Percentiles rank a stretch among this genome's conserved stretches.
These are phyloP conservation scores for Valencia hispanica DNA, from an alignment of 2,797 vertebrate genomes.

Conservation along the genomic window DNA sequence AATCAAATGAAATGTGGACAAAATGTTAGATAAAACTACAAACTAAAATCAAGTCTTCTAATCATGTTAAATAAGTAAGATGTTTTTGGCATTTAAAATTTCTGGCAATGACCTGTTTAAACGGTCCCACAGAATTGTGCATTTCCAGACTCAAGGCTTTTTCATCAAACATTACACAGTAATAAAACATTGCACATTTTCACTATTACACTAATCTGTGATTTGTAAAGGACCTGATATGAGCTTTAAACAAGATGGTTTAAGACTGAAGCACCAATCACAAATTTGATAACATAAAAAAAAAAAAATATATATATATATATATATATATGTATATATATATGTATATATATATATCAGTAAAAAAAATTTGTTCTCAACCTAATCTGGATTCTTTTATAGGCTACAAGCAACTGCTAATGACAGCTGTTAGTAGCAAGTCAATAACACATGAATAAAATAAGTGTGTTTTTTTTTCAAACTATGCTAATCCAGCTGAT, in stretches of 20 bases:
- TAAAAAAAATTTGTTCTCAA: background rate
- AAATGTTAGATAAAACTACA: background rate
- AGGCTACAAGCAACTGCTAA: background rate
- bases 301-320: too few relatives aligned
- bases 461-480: too few relatives aligned
- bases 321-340: too few relatives aligned
- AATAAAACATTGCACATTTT: background rate
- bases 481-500: background rate
- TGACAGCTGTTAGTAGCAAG: too few relatives aligned
- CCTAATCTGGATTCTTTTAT: background rate
- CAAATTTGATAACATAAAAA: background rate
- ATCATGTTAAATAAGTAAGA: background rate
- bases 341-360: too few relatives aligned
- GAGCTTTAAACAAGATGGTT: background rate
- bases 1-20: background rate
- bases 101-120: background rate
- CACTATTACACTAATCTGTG: background rate
- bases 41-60: background rate
- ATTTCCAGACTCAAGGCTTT: background rate
- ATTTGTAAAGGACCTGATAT: background rate
- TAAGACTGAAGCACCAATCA: background rate
- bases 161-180: background rate
- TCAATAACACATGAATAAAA: background rate
- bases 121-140: background rate
- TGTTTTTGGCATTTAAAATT: background rate